Evolutionary conservation across 30 jellyfish, hydroid and myxozoan species (phyloP), one percentile per base, ranked within the genome.

Genomic region (Aurelia coerulea): DNA sequence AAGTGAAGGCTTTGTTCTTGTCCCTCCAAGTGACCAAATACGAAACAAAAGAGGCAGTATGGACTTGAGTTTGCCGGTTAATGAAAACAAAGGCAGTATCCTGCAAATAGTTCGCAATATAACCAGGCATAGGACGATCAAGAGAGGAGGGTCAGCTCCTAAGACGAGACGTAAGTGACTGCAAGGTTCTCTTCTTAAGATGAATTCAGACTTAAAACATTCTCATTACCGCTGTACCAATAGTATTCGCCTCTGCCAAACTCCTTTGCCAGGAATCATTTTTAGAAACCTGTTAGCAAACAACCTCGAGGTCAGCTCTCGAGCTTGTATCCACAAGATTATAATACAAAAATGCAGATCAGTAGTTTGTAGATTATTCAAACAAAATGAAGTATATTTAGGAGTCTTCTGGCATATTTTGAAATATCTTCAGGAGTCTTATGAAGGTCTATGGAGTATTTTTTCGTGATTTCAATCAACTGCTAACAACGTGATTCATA

Each of bases 1-100:
- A 4, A 67, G 76, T 42, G 81, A 31, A 34, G 91, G 81, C 50
- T 65, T 78, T 60, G 91, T 72, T 16, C 58, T 82, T 5, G 85
- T 82, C 29, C 15, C 73, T 18, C 74, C 85, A 4, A 19, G 77
- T 31, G 84, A 33, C n/a, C 76, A 29, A 29, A 18, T 84, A 3
- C 62, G 33, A 56, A 42, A 62, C 53, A 33, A 50, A 62, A 82
- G 84, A 41, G 16, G 12, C 34, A 56, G 60, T 39, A 51, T 49
- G 2, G 83, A 82, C 14, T 50, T 67, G 13, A 15, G 52, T 31
- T 66, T 69, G n/a, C 84, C 84, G 13, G 84, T 53, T 4, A 82
- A 56, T 41, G 91, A 82, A 58, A 69, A 60, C 49, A 82, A 53
- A 23, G 78, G 79, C 59, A 49, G 84, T 52, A 12, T 82, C 2